These are phyloP conservation scores for Cydia strobilella DNA, from an alignment of 1,140 invertebrate genomes.

Conservation along the genomic window DNA sequence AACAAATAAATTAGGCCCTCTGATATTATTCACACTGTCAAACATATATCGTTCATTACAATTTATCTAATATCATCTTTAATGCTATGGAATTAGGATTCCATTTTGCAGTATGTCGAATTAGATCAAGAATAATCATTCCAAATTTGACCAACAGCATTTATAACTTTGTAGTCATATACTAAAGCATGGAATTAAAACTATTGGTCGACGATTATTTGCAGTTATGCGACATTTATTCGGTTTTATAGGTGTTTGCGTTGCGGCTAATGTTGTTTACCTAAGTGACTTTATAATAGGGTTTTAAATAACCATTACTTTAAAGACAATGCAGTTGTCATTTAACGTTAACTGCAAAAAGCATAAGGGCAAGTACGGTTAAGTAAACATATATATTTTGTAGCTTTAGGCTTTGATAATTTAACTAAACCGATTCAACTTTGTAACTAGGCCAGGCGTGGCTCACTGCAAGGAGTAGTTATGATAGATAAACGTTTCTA, in stretches of 20 bases:
- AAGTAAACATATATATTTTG: neutral
- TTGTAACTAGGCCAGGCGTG: no score
- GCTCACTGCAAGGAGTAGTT: no score
- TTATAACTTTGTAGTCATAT: neutral
- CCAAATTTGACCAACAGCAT: neutral
- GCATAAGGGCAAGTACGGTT: neutral
- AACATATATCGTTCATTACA: neutral
- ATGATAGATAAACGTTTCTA: no score
- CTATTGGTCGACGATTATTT: neutral
- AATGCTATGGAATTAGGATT: neutral
- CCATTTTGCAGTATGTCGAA: neutral
- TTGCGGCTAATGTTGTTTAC: conserved; percentile 9
- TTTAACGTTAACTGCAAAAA: neutral
- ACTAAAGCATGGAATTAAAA: neutral
- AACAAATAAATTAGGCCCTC: no score
- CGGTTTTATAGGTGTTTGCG: neutral
- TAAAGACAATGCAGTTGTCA: neutral
- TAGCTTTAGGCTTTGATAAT: no score
- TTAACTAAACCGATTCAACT: no score
- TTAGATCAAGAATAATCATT: neutral
- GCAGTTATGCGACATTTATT: conserved; percentile 18
- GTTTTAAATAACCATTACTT: conserved; percentile 1
- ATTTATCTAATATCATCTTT: neutral
- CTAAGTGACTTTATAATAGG: neutral
- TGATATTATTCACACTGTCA: no score